Base-by-base conservation (phyloP, 2,888 invertebrate species). In the Buathra laborator region DNA sequence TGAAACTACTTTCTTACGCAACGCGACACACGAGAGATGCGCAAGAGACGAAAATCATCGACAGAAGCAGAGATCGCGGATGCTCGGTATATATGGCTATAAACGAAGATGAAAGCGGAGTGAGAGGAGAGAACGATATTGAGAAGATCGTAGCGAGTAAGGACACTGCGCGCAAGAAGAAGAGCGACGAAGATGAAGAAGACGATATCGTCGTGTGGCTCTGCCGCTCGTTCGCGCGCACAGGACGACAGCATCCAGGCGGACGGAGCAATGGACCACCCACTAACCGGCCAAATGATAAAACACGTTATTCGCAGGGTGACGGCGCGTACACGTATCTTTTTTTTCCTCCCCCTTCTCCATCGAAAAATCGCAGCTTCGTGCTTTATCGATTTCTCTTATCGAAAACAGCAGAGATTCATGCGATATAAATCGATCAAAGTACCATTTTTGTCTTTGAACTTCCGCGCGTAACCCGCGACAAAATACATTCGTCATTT, bases 261-360 rank as follows among this genome's bases (percentile, higher is more conserved):
- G 90, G 90, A 91, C 90, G 37, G 37, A 90, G 89, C 89, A 87
- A 88, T 82, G 87, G 92, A 92, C 92, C 92, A 92, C 92, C 92
- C 92, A 92, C 91, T 88, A 88, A 89, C 90, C 89, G 89, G 90
- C 91, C 90, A 92, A 92, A 92, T 92, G 92, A 91, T 92, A 92
- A 37, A 92, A 92, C 91, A 90, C 90, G 90, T 86, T 87, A 84
- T 77, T 74, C 44, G 62, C 77, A 62, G 77, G 64, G 72, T 80
- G 80, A 71, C 76, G 76, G 48, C 46, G 84, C 71, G 81, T 81
- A 77, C 48, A 56, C 70, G 37, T 56, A 67, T 59, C 16, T 19
- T 7, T 46, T 59, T 14, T 19, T 7, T 44, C 24, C 56, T 59
- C 56, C 59, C 48, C 37, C 56, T 53, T 19, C 56, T 12, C 37